Evolutionary conservation across 2,113 vertebrate genomes (phyloP).

Genomic region (Corythornis vintsioides): DNA sequence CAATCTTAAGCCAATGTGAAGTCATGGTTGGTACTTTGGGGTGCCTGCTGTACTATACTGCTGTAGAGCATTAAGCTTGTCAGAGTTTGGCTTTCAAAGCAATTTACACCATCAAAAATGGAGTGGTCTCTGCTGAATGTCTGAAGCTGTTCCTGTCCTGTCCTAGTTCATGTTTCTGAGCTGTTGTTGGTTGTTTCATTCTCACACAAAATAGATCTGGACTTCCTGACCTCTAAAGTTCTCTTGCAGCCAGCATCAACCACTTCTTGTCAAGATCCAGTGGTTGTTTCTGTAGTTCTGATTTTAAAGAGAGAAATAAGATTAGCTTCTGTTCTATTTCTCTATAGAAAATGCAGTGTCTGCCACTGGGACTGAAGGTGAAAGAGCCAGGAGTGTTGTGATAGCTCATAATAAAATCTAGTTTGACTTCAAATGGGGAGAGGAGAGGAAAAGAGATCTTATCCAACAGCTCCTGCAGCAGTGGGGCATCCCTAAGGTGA

Average conservation of each 20-base stretch:
- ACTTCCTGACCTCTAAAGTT: neutral
- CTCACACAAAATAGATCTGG: neutral
- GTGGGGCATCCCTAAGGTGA: neutral
- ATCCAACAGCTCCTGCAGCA: neutral
- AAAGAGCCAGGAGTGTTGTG: neutral
- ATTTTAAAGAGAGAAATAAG: neutral
- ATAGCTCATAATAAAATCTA: neutral
- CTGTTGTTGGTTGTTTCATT: neutral
- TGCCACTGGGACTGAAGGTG: neutral
- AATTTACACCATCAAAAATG: neutral
- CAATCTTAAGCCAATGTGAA: neutral
- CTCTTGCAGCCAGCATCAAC: neutral
- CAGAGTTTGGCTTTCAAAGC: neutral
- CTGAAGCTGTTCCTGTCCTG: neutral
- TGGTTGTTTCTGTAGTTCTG: neutral
- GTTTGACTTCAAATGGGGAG: neutral
- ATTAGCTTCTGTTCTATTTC: neutral
- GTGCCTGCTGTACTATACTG: neutral
- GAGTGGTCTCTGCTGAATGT: neutral
- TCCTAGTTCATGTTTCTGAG: neutral
- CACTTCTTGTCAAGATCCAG: neutral
- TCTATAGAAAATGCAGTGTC: neutral
- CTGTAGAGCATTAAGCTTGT: neutral
- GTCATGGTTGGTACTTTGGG: neutral
- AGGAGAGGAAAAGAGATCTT: neutral